Conservation (phyloP, 2,797 vertebrate species). For the Pampus argenteus region DNA sequence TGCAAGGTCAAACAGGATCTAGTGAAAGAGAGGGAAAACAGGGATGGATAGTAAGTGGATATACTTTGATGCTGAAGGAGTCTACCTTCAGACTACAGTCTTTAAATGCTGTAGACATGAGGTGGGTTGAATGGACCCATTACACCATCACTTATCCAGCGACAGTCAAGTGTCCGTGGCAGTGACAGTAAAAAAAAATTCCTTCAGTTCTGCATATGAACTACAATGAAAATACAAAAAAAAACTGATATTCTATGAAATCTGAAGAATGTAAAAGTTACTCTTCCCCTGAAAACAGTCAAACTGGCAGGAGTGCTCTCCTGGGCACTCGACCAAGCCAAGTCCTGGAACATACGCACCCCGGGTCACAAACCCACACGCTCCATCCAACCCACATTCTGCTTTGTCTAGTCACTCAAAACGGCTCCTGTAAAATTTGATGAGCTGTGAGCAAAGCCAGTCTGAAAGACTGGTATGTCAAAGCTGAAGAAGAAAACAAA, state of each 20-base stretch:
- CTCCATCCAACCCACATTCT: constrained; percentile 74
- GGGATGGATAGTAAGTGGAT: background rate
- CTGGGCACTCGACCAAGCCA: constrained; percentile 75
- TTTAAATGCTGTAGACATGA: constrained; percentile 17
- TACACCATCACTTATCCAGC: constrained; percentile 19
- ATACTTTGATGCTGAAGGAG: constrained; percentile 8
- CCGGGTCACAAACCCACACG: constrained; percentile 76
- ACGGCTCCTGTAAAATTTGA: constrained; percentile 75
- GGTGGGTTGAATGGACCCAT: background rate
- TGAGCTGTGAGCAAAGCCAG: constrained; percentile 58
- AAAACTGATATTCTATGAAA: constrained; percentile 75
- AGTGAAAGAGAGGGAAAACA: constrained; percentile 14
- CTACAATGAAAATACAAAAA: constrained; percentile 4
- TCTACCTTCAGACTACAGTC: background rate
- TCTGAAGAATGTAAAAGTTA: constrained; percentile 71
- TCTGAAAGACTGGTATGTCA: constrained; percentile 50
- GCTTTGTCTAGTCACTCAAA: constrained; percentile 80
- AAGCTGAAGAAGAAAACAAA: constrained; percentile 24
- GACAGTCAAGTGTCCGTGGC: constrained; percentile 17
- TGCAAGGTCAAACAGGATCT: constrained; percentile 9
- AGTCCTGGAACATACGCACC: constrained; percentile 71
- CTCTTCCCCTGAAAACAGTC: constrained; percentile 54
- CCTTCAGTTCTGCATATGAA: constrained; percentile 17
- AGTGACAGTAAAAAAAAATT: background rate
- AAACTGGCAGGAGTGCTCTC: constrained; percentile 69